These are phyloP conservation scores for Cinclus cinclus DNA, from an alignment of 2,113 vertebrate genomes.

Conservation along the genomic window DNA sequence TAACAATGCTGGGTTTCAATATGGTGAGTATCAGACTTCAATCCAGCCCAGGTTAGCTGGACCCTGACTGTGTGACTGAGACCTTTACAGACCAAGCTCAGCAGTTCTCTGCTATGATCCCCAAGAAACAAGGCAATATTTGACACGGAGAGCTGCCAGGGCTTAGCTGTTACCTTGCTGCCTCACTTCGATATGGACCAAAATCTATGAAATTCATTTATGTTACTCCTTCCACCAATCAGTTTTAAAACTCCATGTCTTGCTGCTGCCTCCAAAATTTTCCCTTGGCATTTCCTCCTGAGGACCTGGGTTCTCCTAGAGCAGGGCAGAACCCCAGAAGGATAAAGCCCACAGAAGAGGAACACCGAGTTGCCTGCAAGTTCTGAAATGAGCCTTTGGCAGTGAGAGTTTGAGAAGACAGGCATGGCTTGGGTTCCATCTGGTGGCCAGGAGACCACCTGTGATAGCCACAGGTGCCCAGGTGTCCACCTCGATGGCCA, in stretches of 20 bases:
- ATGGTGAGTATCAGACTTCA: not conserved
- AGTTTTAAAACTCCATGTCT: not conserved
- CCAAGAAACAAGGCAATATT: not conserved
- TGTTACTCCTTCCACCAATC: not conserved
- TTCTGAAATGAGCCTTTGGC: not conserved
- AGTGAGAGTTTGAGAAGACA: not conserved
- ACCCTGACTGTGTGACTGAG: not conserved
- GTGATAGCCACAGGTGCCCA: not conserved
- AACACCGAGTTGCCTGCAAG: rapidly evolving
- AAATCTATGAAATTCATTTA: not conserved
- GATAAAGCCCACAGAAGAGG: rapidly evolving
- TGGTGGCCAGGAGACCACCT: not conserved
- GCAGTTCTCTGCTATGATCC: not conserved
- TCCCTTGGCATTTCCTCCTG: no score
- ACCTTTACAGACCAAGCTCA: not conserved
- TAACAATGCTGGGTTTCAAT: not conserved
- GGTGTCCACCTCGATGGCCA: not conserved
- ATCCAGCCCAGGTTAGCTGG: not conserved
- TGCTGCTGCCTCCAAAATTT: not conserved
- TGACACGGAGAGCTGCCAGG: not conserved
- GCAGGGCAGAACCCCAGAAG: not conserved
- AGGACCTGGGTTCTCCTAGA: rapidly evolving
- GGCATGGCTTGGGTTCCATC: not conserved
- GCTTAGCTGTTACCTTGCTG: not conserved
- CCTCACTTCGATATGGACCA: not conserved